Conservation (phyloP, 2,113 vertebrate species). For the Fregata magnificens region DNA sequence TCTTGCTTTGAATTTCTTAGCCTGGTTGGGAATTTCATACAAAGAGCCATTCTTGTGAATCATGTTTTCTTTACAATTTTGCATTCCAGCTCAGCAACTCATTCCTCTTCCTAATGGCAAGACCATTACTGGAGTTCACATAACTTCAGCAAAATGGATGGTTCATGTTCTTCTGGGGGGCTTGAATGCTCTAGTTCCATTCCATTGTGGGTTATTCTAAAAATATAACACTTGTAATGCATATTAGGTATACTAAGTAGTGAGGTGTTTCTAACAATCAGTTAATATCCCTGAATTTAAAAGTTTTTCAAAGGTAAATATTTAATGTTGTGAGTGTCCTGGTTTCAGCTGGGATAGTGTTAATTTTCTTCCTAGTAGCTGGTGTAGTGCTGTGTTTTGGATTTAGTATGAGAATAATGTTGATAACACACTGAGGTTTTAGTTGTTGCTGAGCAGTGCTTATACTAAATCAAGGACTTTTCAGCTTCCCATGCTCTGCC, state of each 20-base stretch:
- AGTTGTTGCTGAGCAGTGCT: too few relatives aligned
- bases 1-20: not conserved
- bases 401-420: too few relatives aligned
- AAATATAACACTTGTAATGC: not conserved
- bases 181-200: not conserved
- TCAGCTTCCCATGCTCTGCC: too few relatives aligned
- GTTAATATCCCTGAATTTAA: not conserved
- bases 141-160: not conserved
- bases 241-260: not conserved
- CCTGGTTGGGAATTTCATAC: conserved; percentile 2
- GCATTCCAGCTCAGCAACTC: conserved; percentile 14
- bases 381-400: too few relatives aligned
- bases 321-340: not conserved
- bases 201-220: not conserved
- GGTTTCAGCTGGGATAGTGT: too few relatives aligned
- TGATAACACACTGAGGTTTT: too few relatives aligned
- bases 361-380: too few relatives aligned
- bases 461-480: too few relatives aligned
- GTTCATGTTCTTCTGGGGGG: not conserved
- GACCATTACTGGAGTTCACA: not conserved
- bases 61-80: conserved; percentile 41
- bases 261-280: not conserved
- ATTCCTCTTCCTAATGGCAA: not conserved
- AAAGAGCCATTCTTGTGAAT: conserved; percentile 49
- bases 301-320: not conserved